These are phyloP conservation scores for Elaphurus davidianus DNA, from an alignment of 2,113 vertebrate genomes.

Conservation along the genomic window DNA sequence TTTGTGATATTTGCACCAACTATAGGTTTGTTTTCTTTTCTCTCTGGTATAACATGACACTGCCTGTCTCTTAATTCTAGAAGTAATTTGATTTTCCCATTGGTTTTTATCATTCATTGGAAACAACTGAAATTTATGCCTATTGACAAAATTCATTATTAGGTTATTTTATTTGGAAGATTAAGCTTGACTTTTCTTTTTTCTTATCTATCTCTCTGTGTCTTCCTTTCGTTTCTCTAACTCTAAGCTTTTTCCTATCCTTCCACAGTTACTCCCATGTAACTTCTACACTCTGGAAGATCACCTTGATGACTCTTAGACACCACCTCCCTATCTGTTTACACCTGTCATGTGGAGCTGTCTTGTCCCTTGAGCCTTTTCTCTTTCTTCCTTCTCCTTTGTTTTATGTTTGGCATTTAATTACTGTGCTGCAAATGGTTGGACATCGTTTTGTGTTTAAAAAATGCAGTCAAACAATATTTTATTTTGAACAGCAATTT, in stretches of 20 bases:
- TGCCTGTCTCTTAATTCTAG: neutral
- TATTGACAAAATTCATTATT: neutral
- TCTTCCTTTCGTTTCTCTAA: neutral
- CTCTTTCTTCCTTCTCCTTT: neutral
- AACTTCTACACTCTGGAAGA: neutral
- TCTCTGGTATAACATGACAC: neutral
- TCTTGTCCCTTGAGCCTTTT: neutral
- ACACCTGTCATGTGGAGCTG: neutral
- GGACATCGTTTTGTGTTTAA: neutral
- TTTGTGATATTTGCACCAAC: neutral
- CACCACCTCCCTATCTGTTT: neutral
- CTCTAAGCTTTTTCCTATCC: neutral
- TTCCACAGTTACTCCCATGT: neutral
- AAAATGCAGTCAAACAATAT: slow-evolving; percentile 16
- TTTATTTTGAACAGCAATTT: slow-evolving; percentile 42
- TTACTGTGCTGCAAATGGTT: neutral
- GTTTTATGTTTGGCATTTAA: neutral
- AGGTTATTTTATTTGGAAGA: neutral
- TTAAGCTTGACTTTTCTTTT: neutral
- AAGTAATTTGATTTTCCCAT: neutral
- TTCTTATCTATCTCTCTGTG: neutral
- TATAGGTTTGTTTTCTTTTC: neutral
- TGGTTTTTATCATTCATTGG: neutral
- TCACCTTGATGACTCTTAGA: neutral
- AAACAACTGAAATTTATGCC: neutral